Conservation (phyloP, 2,888 invertebrate species). For the Andrena bicolor region DNA sequence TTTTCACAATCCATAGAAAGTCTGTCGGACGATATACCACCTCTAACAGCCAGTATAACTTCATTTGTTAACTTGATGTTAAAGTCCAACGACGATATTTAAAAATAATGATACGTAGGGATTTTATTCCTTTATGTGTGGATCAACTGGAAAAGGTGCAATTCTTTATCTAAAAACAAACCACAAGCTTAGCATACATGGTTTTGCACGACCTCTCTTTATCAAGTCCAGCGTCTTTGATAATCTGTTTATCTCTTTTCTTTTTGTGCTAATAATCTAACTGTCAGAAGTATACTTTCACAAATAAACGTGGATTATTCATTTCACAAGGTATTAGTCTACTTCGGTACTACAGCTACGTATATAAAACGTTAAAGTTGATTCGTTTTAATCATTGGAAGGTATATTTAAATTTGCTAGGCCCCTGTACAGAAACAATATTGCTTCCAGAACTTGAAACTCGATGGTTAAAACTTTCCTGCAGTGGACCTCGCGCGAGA, state of each 20-base stretch:
- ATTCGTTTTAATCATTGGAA: constrained; percentile 17
- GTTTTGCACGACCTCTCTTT: too few relatives aligned
- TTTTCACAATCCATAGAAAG: constrained; percentile 30
- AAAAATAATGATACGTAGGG: constrained; percentile 14
- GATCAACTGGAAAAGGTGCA: too few relatives aligned
- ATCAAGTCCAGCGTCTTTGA: too few relatives aligned
- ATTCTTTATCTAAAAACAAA: too few relatives aligned
- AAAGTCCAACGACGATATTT: constrained; percentile 21
- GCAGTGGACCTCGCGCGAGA: neutral
- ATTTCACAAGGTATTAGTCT: too few relatives aligned
- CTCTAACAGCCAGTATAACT: constrained; percentile 6
- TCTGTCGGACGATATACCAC: constrained; percentile 31
- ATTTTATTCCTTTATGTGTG: too few relatives aligned
- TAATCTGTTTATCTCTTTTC: too few relatives aligned
- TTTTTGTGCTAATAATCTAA: too few relatives aligned
- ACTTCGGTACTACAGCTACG: neutral
- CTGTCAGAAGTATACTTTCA: too few relatives aligned
- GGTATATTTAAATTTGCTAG: constrained; percentile 30
- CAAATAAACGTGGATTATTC: too few relatives aligned
- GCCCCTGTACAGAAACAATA: constrained; percentile 2
- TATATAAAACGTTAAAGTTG: neutral
- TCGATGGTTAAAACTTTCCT: constrained; percentile 30
- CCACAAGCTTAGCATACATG: too few relatives aligned
- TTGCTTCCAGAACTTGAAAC: constrained; percentile 7
- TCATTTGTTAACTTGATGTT: constrained; percentile 13